A percentile compares a stretch with the other conserved stretches of the same genome.
Evolutionary conservation across 1,140 invertebrate species (phyloP).

Genomic region (Triops longicaudatus): DNA sequence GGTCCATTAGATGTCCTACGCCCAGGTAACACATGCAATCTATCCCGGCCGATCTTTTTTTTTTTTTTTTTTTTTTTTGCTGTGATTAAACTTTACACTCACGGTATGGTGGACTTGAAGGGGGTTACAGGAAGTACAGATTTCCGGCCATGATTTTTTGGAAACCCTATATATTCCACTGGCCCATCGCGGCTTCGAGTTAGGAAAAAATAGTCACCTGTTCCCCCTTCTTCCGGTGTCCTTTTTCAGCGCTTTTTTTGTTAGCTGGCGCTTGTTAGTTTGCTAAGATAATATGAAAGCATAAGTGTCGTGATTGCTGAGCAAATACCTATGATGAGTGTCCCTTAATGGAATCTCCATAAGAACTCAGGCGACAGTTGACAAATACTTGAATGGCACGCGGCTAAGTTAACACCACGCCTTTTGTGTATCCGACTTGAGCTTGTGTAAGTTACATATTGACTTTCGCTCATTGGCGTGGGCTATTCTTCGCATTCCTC

Average conservation of each 20-base stretch:
- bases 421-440: background rate
- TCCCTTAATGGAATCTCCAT: background rate
- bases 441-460: conserved; percentile 8
- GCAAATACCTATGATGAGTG: background rate
- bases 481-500: background rate
- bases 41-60: background rate
- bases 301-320: background rate
- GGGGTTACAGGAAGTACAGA: conserved; percentile 1
- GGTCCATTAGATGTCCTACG: conserved; percentile 7
- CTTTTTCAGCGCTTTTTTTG: background rate
- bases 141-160: conserved; percentile 6
- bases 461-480: background rate
- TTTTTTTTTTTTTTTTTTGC: no score
- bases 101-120: conserved; percentile 11
- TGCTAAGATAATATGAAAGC: background rate
- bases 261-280: background rate
- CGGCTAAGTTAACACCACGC: background rate
- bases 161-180: conserved; percentile 8
- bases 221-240: conserved; percentile 1
- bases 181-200: background rate
- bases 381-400: conserved; percentile 5
- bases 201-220: background rate
- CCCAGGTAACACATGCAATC: conserved; percentile 6
- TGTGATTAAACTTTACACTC: background rate
- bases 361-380: background rate